These are phyloP conservation scores for Drosophila rubida DNA, from an alignment of 2,888 invertebrate genomes.

Conservation along the genomic window DNA sequence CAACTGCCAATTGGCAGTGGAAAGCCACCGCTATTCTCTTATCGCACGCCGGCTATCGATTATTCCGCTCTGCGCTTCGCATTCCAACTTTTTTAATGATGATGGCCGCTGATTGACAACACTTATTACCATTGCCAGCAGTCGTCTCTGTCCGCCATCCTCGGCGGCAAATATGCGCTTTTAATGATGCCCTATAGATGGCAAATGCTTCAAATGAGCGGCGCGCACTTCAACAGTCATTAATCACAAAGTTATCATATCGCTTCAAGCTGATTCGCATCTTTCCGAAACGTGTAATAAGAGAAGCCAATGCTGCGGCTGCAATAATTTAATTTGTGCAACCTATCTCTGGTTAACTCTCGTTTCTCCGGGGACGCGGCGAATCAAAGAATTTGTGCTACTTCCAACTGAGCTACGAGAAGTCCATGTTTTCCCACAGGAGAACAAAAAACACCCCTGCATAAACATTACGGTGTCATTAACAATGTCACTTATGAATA, in stretches of 20 bases:
- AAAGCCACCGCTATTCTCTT: conserved; percentile 24
- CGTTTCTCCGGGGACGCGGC: background rate
- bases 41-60: conserved; percentile 40
- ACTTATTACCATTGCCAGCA: conserved; percentile 36
- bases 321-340: background rate
- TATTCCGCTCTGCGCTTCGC: conserved; percentile 31
- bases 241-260: background rate
- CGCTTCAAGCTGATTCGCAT: background rate
- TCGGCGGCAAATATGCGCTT: conserved; percentile 16
- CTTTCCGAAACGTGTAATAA: background rate
- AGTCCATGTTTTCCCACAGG: background rate
- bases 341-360: background rate
- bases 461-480: background rate
- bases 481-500: background rate
- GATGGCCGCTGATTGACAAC: conserved; percentile 74
- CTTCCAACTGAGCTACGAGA: background rate
- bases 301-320: background rate
- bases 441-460: background rate
- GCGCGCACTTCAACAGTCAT: conserved; percentile 4
- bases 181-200: background rate
- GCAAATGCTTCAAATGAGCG: background rate
- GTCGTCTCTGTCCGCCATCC: background rate
- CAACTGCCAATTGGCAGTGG: conserved; percentile 34
- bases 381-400: background rate
- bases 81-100: conserved; percentile 62